Base-by-base conservation (phyloP, 2,888 invertebrate species). In the Terebella lapidaria region DNA sequence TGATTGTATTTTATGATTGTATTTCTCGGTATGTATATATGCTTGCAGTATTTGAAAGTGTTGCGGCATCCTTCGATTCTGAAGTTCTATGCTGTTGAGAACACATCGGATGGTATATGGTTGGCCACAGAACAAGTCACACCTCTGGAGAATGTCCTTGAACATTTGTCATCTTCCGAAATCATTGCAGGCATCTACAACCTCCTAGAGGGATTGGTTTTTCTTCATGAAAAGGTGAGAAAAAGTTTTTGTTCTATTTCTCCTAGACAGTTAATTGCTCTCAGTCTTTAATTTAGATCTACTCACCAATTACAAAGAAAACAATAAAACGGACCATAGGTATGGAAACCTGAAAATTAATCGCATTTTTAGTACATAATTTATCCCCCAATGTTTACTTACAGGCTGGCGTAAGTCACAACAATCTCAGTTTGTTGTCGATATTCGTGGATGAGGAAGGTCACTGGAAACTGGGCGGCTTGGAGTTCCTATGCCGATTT, bases 51-150 rank as follows among this genome's bases (percentile, higher is more conserved):
- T 82, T 84, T 92, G 62, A 88, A 89, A 84, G 86, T 90, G 59
- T 88, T 90, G 79, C 87, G 93, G 0, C 93, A 94, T 82, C 94
- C 94, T 0, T 88, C 87, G 71, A 91, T 94, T 69, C 81, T 93
- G 15, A 88, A 88, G 73, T 93, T 90, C 75, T 84, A 92, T 65
- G 88, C 89, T 26, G 88, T 89, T 1, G 91, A 91, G 88, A 86
- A 87, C 62, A 87, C 89, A 71, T 86, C 87, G 49, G 88, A 88
- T 10, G 88, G 87, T 64, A 86, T 87, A 71, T 87, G 88, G 78
- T 83, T 94, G 62, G 89, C 89, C 1, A 91, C 92, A 1, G 93
- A 94, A 80, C 87, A 87, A 79, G 89, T 90, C 1, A 86, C 85
- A 63, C 92, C 93, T 1, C 81, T 94, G 18, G 84, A 86, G 28